These are phyloP conservation scores for Syngnathoides biaculeatus DNA, from an alignment of 2,113 vertebrate genomes.

Conservation along the genomic window DNA sequence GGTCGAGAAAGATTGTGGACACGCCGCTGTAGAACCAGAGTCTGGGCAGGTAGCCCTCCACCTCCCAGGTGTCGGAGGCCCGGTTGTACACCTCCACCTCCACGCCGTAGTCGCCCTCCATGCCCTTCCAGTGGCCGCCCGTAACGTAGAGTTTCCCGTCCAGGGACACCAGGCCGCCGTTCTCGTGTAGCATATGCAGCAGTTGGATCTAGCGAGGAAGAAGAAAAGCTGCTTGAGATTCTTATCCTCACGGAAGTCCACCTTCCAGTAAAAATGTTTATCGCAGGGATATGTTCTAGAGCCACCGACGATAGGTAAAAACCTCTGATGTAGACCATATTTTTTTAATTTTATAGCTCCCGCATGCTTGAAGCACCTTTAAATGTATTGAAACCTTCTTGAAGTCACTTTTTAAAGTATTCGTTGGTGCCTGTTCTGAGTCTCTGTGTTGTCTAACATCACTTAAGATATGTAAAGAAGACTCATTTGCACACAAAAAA, in stretches of 20 bases:
- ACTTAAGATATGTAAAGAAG: no score
- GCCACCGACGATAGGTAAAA: no score
- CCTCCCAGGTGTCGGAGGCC: constrained; percentile 75
- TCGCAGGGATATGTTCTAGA: neutral
- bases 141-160: constrained; percentile 81
- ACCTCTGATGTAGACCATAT: no score
- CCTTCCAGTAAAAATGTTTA: no score
- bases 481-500: no score
- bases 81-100: constrained; percentile 90
- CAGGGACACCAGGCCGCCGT: constrained; percentile 83
- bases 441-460: no score
- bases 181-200: constrained; percentile 91
- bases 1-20: constrained; percentile 85
- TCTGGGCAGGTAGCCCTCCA: constrained; percentile 82
- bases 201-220: constrained; percentile 80
- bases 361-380: no score
- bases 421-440: no score
- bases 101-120: constrained; percentile 90
- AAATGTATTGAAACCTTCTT: no score
- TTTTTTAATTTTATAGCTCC: no score
- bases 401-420: no score
- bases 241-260: neutral
- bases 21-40: constrained; percentile 92
- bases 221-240: neutral
- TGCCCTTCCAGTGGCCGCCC: constrained; percentile 93